Conservation (phyloP, 1,140 invertebrate species). For the Drosophila yakuba region DNA sequence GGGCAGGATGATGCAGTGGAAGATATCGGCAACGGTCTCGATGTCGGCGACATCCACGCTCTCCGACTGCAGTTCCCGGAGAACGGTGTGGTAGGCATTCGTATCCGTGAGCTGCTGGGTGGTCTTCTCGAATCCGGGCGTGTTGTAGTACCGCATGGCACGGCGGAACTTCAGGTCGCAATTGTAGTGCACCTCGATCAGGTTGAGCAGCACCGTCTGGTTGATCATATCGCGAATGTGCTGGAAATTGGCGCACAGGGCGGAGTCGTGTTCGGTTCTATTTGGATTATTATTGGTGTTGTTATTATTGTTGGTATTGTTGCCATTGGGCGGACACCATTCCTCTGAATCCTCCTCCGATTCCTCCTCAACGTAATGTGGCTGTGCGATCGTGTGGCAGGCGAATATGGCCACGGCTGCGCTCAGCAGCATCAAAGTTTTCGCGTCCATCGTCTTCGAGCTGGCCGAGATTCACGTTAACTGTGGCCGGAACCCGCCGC, state of each 20-base stretch:
- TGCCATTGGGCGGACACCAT: constrained; percentile 14
- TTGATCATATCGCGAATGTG: constrained; percentile 55
- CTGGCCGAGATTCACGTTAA: constrained; percentile 16
- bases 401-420: constrained; percentile 30
- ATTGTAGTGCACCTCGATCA: constrained; percentile 62
- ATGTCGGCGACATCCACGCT: constrained; percentile 51
- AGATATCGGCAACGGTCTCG: constrained; percentile 51
- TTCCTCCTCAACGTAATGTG: not conserved
- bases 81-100: constrained; percentile 26
- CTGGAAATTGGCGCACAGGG: constrained; percentile 51
- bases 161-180: constrained; percentile 60
- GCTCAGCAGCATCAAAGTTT: constrained; percentile 11
- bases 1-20: constrained; percentile 50
- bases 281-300: not conserved
- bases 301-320: not conserved
- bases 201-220: constrained; percentile 10
- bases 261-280: not conserved
- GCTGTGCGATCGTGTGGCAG: constrained; percentile 4
- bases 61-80: constrained; percentile 20
- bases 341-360: not conserved
- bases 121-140: constrained; percentile 33
- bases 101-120: constrained; percentile 49
- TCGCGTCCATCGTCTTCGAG: constrained; percentile 39
- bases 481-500: constrained; percentile 10
- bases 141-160: constrained; percentile 60